Percentiles rank a stretch among this genome's conserved stretches.
Evolutionary conservation across 1,140 invertebrate genomes (phyloP).

Genomic region (Brachionus calyciflorus): DNA sequence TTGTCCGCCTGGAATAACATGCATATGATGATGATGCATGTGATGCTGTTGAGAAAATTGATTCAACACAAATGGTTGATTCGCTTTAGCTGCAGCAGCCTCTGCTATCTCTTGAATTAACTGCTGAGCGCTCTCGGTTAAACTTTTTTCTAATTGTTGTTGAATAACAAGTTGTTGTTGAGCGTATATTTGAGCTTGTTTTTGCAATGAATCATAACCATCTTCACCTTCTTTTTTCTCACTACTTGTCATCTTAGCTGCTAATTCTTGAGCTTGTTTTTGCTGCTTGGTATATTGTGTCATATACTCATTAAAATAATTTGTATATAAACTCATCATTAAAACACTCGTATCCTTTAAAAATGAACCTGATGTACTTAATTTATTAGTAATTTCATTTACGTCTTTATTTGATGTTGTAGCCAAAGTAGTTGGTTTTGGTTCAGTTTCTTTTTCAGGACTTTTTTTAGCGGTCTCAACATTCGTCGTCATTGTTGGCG

Average conservation of each 20-base stretch:
- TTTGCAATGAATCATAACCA: conserved; percentile 3
- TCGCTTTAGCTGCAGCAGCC: not conserved
- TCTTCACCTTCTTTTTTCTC: conserved; percentile 1
- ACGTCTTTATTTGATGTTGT: conserved; percentile 7
- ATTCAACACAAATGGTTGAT: conserved; percentile 36
- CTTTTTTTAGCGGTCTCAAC: not conserved
- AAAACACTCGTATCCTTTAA: conserved; percentile 10
- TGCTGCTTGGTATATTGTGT: conserved; percentile 35
- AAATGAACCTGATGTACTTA: conserved; percentile 24
- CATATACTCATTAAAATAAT: conserved; percentile 45
- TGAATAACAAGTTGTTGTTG: conserved; percentile 42
- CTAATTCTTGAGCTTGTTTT: conserved; percentile 17
- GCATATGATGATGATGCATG: conserved; percentile 36
- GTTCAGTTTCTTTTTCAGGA: conserved; percentile 1
- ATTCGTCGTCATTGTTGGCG: not conserved
- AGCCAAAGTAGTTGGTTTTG: not conserved
- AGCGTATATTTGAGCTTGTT: conserved; percentile 20
- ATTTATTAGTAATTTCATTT: conserved; percentile 31
- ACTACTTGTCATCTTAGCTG: not conserved
- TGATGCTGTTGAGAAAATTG: conserved; percentile 35
- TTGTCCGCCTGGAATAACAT: no score
- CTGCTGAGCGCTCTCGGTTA: not conserved
- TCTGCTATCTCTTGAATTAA: conserved; percentile 44
- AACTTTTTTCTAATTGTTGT: conserved; percentile 41
- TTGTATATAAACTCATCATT: conserved; percentile 39